Base-by-base conservation (phyloP, 1,140 invertebrate genomes). In the Streblospio benedicti region DNA sequence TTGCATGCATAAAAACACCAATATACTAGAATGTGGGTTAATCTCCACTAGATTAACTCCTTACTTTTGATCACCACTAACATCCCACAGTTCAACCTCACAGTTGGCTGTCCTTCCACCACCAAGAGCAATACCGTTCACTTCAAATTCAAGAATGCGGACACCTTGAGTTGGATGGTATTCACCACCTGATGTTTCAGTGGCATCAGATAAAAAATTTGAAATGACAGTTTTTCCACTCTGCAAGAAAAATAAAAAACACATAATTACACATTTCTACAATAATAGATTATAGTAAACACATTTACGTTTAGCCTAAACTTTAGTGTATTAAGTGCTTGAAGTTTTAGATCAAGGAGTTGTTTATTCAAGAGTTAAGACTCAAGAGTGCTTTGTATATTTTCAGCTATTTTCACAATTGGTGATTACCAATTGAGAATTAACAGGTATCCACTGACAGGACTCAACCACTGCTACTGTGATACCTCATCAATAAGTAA, bases 41-140 rank as follows among this genome's bases (percentile, higher is more conserved):
- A 6, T 35, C 25, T 59, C 12, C 23, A 33, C 16, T 41, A 16
- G 5, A 25, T 1, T 16, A 43, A 9, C 23, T 14, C 27, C 30
- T 33, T 47, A 45, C 32, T 57, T 57, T 59, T 56, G 31, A 71
- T 86, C 83, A n/a, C 85, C 85, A 74, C 84, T 85, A 63, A 84
- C 85, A 69, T 87, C 86, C 86, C 85, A 87, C 43, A 87, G 69
- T 71, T 87, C 85, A 2, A 87, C 81, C 66, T 87, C 86, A 38
- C 80, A 76, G 64, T 81, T 81, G 0, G 77, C 69, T 25, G 69
- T 67, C 66, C 79, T 77, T 55, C 81, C 81, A 61, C 80, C 80
- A 0, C 82, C 69, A 59, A 75, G 76, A 32, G 82, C 67, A 58
- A 79, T 76, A 18, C 78, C 71, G 45, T 60, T 63, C 51, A 79